Base-by-base conservation (phyloP, 2,797 vertebrate genomes). In the Mus caroli region DNA sequence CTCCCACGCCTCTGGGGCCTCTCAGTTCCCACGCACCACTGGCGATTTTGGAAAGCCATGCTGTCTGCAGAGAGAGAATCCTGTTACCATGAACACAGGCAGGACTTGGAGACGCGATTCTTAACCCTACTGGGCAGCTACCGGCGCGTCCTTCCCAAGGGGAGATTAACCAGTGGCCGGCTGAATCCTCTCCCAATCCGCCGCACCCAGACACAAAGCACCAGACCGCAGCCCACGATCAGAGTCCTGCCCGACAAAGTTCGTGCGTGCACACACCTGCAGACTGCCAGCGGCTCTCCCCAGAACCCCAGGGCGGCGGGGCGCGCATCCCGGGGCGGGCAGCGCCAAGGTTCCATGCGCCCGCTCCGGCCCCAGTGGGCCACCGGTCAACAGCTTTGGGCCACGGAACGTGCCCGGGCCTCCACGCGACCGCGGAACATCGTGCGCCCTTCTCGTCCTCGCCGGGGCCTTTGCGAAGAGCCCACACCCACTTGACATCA, bases 401-500 rank as follows among this genome's bases (percentile, higher is more conserved):
- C n/a, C 26, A 43, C 75, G 0, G 62, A 86, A 93, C 5, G 88
- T 85, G 37, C 90, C 54, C 90, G 89, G 97, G 97, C 97, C 93
- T 94, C 93, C 86, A 84, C 52, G 46, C 88, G 84, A 88, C 92
- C 87, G 90, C 97, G 73, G 98, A 98, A 94, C 98, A 97, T 98
- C 96, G 96, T 96, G 97, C 95, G 96, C 97, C 97, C 98, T 98
- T 97, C 98, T 96, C 31, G 91, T 97, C 97, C 96, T 60, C 97
- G 97, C 91, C 78, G 1, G 80, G 76, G 93, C 88, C 98, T 98
- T 98, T 96, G 97, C 96, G 88, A 22, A 95, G 97, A 98, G 98
- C 97, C 98, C 98, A 98, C 98, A 98, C 98, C 98, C 98, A 98
- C 97, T 96, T 98, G 98, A 98, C 98, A 98, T 98, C 98, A 98